A percentile compares a stretch with the other conserved stretches of the same genome.
These are phyloP conservation scores for Lanius ludovicianus DNA, from an alignment of 2,113 vertebrate species.

Conservation along the genomic window DNA sequence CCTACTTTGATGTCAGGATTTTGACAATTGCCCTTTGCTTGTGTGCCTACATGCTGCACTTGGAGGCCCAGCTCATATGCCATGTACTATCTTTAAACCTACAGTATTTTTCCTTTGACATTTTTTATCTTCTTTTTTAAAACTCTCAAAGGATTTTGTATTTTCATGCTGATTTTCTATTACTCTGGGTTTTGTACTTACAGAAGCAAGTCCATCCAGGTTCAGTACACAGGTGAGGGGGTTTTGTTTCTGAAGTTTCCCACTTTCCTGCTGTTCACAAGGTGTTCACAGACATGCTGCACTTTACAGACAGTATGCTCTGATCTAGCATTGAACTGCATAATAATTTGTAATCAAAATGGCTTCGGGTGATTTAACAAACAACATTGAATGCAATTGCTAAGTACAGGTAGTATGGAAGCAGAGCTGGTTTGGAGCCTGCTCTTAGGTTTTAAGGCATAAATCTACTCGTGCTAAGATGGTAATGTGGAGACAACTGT, in stretches of 20 bases:
- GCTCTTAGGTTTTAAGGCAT: not conserved
- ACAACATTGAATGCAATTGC: not conserved
- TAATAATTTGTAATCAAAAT: not conserved
- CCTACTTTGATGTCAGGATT: not conserved
- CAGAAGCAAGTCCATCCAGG: not conserved
- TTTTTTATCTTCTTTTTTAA: not conserved
- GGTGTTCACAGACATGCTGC: not conserved
- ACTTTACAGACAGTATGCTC: not conserved
- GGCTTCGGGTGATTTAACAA: not conserved
- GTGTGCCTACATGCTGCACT: not conserved
- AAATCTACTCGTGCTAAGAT: not conserved
- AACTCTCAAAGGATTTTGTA: not conserved
- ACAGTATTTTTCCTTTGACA: not conserved
- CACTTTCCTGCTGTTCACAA: not conserved
- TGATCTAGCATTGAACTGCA: not conserved
- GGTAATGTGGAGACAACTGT: not conserved
- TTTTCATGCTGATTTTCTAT: not conserved
- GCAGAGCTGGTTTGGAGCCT: not conserved
- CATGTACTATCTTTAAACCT: not conserved
- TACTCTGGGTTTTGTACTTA: not conserved
- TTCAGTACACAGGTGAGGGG: not conserved
- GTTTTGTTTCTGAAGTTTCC: not conserved
- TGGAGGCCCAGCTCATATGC: not conserved
- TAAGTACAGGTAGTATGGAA: not conserved
- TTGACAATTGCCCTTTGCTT: constrained; percentile 32